Conservation (phyloP, 2,113 vertebrate genomes). For the Nerophis ophidion region DNA sequence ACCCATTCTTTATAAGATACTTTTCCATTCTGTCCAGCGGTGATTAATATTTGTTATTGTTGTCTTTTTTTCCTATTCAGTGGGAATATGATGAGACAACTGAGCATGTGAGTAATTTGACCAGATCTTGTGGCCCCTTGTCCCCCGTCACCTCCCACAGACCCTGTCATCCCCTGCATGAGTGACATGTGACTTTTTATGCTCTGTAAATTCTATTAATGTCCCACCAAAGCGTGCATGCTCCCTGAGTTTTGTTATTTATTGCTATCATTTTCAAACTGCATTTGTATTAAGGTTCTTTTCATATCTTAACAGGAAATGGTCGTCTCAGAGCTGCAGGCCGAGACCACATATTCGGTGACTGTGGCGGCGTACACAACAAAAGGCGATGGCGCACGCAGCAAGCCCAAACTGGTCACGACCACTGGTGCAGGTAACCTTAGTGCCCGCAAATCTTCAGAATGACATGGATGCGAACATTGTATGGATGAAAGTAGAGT, state of each 20-base stretch:
- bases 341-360: slow-evolving; percentile 93
- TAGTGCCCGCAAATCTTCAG: slow-evolving; percentile 2
- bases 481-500: too few species aligned
- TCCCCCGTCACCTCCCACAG: not conserved
- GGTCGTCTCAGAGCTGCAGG: slow-evolving; percentile 89
- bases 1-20: not conserved
- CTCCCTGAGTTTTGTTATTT: slow-evolving; percentile 1
- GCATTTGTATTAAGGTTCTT: slow-evolving; percentile 10
- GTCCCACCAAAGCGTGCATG: slow-evolving; percentile 21
- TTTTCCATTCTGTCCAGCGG: slow-evolving; percentile 9
- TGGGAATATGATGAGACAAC: slow-evolving; percentile 98
- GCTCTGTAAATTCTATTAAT: not conserved
- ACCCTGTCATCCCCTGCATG: slow-evolving; percentile 25
- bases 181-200: slow-evolving; percentile 26
- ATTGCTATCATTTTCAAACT: slow-evolving; percentile 2
- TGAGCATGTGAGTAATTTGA: slow-evolving; percentile 92
- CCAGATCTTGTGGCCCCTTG: not conserved
- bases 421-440: slow-evolving; percentile 93
- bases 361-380: slow-evolving; percentile 96
- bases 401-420: slow-evolving; percentile 91
- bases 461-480: too few species aligned
- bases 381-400: slow-evolving; percentile 97
- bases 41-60: slow-evolving; percentile 31
- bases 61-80: slow-evolving; percentile 81
- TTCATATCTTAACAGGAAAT: slow-evolving; percentile 81